Base-by-base conservation (phyloP, 1,140 invertebrate genomes). In the Polypedilum pembai region DNA sequence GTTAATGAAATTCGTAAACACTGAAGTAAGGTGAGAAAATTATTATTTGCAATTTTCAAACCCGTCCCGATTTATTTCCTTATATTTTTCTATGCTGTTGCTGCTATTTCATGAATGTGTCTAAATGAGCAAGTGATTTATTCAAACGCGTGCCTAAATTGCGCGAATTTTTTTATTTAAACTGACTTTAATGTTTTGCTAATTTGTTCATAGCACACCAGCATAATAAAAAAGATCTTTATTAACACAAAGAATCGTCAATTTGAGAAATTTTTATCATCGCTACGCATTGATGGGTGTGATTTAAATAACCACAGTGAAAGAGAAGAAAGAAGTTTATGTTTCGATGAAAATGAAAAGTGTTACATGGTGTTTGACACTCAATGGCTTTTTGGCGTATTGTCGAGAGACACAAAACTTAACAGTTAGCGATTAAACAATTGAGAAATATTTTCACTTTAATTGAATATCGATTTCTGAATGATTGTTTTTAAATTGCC, bases 1-100 rank as follows among this genome's bases (percentile, higher is more conserved):
- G 65, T 69, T 69, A 69, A 69, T 69, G 17, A 69, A 69, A 20
- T 69, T 69, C 1, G 65, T 18, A 69, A 69, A 69, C 65, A 69
- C 18, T 18, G 24, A 12, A n/a, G 45, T 4, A 56, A 56, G n/a
- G 45, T 56, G 45, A n/a, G 45, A 56, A 56, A 56, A 8, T 56
- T 4, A 56, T 12, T n/a, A 56, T n/a, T 33, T 33, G 24, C 24
- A 33, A 33, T 33, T 3, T 33, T 33, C 5, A 33, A n/a, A n/a
- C 12, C n/a, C 45, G 45, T n/a, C 15, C 45, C n/a, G 45, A 56
- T 56, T 56, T 56, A 8, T 56, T 56, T 3, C 8, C n/a, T 56
- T 15, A 56, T 45, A 4, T 56, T n/a, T 56, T 15, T 45, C 41
- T 45, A 45, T 1, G 1, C 8, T 15, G 41, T 45, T 12, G n/a